These are phyloP conservation scores for Bergia puertoricense DNA, from an alignment of 92 coral and sea anemone genomes.

Conservation along the genomic window DNA sequence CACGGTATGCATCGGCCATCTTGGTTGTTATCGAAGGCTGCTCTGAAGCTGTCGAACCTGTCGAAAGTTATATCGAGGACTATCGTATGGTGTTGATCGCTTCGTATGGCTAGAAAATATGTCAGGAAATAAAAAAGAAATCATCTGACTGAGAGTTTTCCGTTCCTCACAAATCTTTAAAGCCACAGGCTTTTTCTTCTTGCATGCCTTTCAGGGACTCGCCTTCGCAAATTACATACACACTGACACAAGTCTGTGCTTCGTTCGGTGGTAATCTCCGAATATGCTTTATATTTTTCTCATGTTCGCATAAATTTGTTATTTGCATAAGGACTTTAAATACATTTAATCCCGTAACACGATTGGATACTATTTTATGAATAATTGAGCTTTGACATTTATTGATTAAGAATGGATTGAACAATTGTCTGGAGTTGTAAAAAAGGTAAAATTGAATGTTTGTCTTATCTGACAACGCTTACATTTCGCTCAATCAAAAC, in stretches of 20 bases:
- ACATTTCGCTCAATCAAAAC: not conserved
- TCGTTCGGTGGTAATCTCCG: conserved; percentile 7
- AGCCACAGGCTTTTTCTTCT: too few species aligned
- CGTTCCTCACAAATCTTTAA: too few species aligned
- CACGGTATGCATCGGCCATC: conserved; percentile 78
- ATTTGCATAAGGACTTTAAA: conserved; percentile 31
- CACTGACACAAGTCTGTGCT: not conserved
- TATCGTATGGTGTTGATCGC: not conserved
- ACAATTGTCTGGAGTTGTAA: conserved; percentile 21
- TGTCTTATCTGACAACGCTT: not conserved
- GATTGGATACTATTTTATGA: conserved; percentile 31
- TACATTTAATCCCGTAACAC: not conserved
- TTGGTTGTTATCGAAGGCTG: not conserved
- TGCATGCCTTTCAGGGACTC: not conserved
- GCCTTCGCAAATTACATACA: not conserved
- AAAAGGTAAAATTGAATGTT: not conserved
- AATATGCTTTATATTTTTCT: not conserved
- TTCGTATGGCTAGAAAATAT: not conserved
- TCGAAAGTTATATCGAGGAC: not conserved
- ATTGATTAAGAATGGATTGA: conserved; percentile 19
- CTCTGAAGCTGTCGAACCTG: not conserved
- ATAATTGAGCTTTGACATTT: conserved; percentile 15
- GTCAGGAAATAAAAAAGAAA: not conserved
- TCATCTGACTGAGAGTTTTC: not conserved
- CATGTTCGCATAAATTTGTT: not conserved